These are phyloP conservation scores for Isaurus tuberculatus DNA, from an alignment of 92 coral and sea anemone genomes.

Conservation along the genomic window DNA sequence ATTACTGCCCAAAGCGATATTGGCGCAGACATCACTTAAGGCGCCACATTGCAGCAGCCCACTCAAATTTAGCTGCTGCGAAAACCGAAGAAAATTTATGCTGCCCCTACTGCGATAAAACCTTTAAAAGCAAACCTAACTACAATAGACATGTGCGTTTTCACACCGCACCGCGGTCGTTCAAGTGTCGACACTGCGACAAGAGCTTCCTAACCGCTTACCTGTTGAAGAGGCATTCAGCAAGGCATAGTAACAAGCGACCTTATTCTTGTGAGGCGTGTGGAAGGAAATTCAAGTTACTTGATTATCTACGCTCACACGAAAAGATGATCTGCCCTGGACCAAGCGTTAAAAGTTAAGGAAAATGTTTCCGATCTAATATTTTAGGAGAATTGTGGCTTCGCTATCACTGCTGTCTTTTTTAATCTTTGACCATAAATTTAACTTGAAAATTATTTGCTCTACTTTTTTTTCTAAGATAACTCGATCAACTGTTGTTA, in stretches of 20 bases:
- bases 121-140: neutral
- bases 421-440: too few relatives aligned
- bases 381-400: too few relatives aligned
- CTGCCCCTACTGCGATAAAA: neutral
- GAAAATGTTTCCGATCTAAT: neutral
- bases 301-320: neutral
- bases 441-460: too few relatives aligned
- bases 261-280: neutral
- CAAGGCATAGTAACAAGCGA: neutral
- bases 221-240: neutral
- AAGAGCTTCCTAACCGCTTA: neutral
- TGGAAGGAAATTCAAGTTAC: constrained; percentile 3
- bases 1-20: constrained; percentile 36
- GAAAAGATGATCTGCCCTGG: neutral
- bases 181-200: neutral
- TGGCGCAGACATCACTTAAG: constrained; percentile 16
- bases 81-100: neutral
- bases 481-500: too few relatives aligned
- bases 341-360: neutral
- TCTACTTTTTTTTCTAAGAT: too few relatives aligned
- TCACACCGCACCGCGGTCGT: neutral
- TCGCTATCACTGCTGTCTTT: too few relatives aligned
- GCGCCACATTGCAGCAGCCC: neutral
- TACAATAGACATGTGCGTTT: neutral
- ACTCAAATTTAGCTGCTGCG: neutral